Base-by-base conservation (phyloP, 2,113 vertebrate genomes). In the Riparia riparia region DNA sequence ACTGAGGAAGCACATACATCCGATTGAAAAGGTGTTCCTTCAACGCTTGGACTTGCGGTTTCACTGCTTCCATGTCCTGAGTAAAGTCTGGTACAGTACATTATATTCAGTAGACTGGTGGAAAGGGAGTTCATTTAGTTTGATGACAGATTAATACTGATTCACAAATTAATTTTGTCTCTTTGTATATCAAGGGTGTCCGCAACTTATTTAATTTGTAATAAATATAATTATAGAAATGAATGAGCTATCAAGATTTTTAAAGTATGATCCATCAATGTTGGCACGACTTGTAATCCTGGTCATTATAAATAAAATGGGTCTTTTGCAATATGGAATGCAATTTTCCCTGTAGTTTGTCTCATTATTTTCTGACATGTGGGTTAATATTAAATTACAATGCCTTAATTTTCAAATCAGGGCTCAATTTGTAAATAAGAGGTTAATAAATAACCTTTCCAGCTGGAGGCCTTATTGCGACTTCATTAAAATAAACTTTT, bases 211-310 rank as follows among this genome's bases (percentile, higher is more conserved):
- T 98, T 98, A 98, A 98, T 98, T 98, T 97, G 96, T 98, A 98
- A 98, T 98, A 98, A 98, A 98, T 98, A 90, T 97, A 98, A 98
- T 99, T 98, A 99, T 98, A 98, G 98, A 99, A 99, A 99, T 98
- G 98, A 99, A 99, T 98, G 98, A 99, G 98, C 98, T 98, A 98
- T 98, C 98, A 98, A 98, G 96, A 98, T 96, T 98, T 97, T 97
- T 97, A 97, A 97, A 98, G 98, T 98, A 97, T 98, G 97, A 99
- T 99, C 98, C 98, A 99, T 99, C 98, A 99, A 93, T 97, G 97
- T 98, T 98, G 98, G 98, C 97, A 97, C 58, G 47, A 97, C 97
- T 98, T 97, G 97, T 96, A 97, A 97, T 98, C 95, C 97, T 98
- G 97, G 97, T 98, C 98, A 98, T 98, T 98, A 98, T 97, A 98